phyloP scores from a whole-genome alignment of 2,113 vertebrate genomes.

The Perca schrenkii region DNA sequence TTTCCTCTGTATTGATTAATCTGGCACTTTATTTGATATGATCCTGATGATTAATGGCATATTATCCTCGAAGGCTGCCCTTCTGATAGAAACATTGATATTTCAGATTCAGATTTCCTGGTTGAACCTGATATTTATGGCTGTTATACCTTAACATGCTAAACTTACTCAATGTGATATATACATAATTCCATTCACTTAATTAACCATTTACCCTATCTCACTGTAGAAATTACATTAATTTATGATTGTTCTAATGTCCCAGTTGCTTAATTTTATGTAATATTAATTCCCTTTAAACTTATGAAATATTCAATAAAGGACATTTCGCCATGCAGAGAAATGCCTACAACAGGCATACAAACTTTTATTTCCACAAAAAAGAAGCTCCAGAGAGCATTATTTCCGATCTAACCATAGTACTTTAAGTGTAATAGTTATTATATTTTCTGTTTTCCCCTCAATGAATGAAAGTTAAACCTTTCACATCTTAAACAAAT shows the following conservation, averaged over 20 bases:
- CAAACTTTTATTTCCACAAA: neutral
- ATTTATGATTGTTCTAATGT: conserved; percentile 3
- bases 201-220: conserved; percentile 35
- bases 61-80: conserved; percentile 62
- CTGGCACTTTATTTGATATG: conserved; percentile 75
- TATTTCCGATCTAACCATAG: neutral
- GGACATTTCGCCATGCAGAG: neutral
- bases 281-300: neutral
- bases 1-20: conserved; percentile 75
- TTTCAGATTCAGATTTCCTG: conserved; percentile 63
- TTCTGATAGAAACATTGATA: conserved; percentile 71
- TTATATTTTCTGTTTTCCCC: neutral
- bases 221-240: neutral
- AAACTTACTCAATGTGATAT: conserved; percentile 33
- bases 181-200: conserved; percentile 10
- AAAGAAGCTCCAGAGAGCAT: neutral
- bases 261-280: neutral
- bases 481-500: neutral
- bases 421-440: neutral
- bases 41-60: conserved; percentile 79
- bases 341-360: neutral
- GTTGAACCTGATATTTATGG: conserved; percentile 56
- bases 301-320: neutral
- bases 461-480: neutral
- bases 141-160: conserved; percentile 38